phyloP scores from a whole-genome alignment of 2,113 vertebrate species.

The Cyphomyrus discorhynchus region DNA sequence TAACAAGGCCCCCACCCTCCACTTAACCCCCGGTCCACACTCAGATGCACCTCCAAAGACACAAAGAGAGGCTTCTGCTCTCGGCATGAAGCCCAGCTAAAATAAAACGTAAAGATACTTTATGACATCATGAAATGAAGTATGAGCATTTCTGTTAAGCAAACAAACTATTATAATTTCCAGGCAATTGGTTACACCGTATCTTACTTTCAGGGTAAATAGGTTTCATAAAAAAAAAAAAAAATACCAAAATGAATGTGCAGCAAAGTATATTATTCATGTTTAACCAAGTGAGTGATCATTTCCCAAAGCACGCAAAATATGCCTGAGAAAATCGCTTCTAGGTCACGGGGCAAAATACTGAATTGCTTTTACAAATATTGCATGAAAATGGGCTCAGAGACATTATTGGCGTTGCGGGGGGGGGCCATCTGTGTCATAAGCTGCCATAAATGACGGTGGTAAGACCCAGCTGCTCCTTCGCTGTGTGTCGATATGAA shows the following conservation, averaged over 20 bases:
- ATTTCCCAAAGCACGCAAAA: neutral
- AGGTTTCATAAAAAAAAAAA: neutral
- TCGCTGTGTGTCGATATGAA: neutral
- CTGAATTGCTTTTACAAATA: neutral
- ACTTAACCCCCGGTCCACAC: neutral
- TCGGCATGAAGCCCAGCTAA: neutral
- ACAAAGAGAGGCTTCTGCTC: neutral
- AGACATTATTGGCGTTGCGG: neutral
- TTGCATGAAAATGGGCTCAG: neutral
- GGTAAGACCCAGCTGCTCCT: neutral
- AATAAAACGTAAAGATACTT: neutral
- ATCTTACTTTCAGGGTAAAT: neutral
- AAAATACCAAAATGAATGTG: neutral
- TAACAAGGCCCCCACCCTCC: neutral
- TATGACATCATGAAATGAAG: neutral
- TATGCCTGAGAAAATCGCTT: neutral
- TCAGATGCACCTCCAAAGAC: neutral
- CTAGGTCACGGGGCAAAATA: neutral
- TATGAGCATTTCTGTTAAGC: neutral
- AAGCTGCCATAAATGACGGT: neutral
- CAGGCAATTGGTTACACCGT: neutral
- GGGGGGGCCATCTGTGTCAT: neutral
- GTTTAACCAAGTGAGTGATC: neutral
- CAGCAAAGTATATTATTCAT: slow-evolving; percentile 2
- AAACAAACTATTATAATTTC: neutral